Evolutionary conservation across 2,113 vertebrate species (phyloP).

Genomic region (Andinoacara biseriatus): DNA sequence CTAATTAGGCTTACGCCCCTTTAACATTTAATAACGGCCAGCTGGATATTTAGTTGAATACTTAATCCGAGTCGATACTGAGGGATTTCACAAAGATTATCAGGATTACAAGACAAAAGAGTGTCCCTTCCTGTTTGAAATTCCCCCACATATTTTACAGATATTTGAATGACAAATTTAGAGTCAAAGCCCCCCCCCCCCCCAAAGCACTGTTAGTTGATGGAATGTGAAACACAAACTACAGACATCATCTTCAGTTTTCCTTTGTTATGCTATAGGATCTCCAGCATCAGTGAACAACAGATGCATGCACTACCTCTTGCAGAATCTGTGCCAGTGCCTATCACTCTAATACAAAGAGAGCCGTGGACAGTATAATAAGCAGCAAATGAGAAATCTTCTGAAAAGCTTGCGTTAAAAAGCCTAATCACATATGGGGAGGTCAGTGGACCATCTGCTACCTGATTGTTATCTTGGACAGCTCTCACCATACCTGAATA

Average conservation of each 20-base stretch:
- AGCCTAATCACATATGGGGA: constrained; percentile 68
- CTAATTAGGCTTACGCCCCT: constrained; percentile 78
- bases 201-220: neutral
- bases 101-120: constrained; percentile 76
- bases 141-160: constrained; percentile 35
- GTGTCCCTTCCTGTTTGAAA: constrained; percentile 53
- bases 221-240: neutral
- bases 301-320: constrained; percentile 46
- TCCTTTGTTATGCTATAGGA: constrained; percentile 29
- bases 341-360: constrained; percentile 35
- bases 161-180: constrained; percentile 22
- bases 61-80: constrained; percentile 75
- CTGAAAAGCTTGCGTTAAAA: constrained; percentile 58
- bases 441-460: constrained; percentile 72
- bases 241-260: neutral
- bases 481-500: constrained; percentile 59
- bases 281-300: constrained; percentile 5
- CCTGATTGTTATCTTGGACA: constrained; percentile 56
- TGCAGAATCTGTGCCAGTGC: constrained; percentile 51
- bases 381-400: constrained; percentile 64
- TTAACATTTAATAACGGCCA: constrained; percentile 80
- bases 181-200: neutral
- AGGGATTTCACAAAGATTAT: constrained; percentile 79
- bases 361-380: constrained; percentile 52
- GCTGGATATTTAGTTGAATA: constrained; percentile 73